Percentiles rank a stretch among this genome's conserved stretches.
phyloP scores from a whole-genome alignment of 2,888 invertebrate species.

The Theristus sp. region DNA sequence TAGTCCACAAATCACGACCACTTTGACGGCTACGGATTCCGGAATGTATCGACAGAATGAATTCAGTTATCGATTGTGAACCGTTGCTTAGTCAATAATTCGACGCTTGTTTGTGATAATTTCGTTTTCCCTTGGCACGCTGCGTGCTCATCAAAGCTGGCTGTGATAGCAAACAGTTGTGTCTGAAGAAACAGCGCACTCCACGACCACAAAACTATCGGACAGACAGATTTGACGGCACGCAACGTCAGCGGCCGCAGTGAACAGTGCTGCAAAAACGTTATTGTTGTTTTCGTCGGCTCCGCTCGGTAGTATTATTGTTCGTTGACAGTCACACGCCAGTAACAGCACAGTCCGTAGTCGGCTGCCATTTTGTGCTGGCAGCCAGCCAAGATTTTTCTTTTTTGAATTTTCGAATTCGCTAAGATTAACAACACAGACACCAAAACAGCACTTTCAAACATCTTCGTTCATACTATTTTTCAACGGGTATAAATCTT shows the following conservation, averaged over 20 bases:
- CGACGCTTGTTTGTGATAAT: not conserved
- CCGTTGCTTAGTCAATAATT: not conserved
- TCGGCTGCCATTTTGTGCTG: no score
- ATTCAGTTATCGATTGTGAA: no score
- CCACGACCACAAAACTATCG: constrained; percentile 51
- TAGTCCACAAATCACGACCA: constrained; percentile 58
- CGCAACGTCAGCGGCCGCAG: constrained; percentile 50
- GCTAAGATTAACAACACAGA: no score
- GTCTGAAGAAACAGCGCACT: not conserved
- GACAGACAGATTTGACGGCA: constrained; percentile 50
- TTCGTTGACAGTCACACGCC: no score
- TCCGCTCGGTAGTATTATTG: no score
- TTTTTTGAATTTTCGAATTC: no score
- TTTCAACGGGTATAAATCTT: no score
- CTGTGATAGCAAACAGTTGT: constrained; percentile 52
- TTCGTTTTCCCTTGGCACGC: not conserved
- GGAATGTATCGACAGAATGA: no score
- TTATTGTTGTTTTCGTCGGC: not conserved
- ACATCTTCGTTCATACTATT: no score
- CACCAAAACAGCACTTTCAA: no score
- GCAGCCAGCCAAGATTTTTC: no score
- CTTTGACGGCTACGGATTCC: constrained; percentile 41
- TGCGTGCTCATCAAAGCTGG: constrained; percentile 79
- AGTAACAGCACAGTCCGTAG: no score
- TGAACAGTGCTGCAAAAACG: constrained; percentile 36